Evolutionary conservation across 1,140 invertebrate genomes (phyloP).

Genomic region (Trypoxylus dichotomus): DNA sequence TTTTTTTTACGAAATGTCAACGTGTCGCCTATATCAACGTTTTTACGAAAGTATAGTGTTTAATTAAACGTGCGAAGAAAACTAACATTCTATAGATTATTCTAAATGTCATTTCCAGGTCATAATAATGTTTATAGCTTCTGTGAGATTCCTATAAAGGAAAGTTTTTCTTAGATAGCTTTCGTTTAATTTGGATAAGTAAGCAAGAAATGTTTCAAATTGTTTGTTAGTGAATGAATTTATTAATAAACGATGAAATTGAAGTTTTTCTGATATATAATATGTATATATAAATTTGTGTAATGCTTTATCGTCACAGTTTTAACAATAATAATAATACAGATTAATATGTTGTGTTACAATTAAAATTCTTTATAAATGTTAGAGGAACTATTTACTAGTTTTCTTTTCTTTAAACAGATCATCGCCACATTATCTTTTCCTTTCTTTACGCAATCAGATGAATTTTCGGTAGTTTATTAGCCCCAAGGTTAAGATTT

Average conservation of each 20-base stretch:
- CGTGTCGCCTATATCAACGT: neutral
- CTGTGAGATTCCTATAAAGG: neutral
- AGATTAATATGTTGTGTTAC: no score
- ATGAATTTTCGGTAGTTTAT: slow-evolving; percentile 31
- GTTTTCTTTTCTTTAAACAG: neutral
- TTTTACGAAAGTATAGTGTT: neutral
- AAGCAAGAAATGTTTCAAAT: neutral
- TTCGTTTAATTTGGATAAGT: neutral
- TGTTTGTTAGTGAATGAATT: neutral
- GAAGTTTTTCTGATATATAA: neutral
- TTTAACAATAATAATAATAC: no score
- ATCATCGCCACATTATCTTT: neutral
- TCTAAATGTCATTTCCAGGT: neutral
- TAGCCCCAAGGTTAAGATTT: slow-evolving; percentile 36
- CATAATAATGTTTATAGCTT: neutral
- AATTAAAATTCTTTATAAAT: no score
- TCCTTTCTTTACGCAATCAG: neutral
- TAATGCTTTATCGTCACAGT: no score
- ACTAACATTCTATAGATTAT: neutral
- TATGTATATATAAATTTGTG: neutral
- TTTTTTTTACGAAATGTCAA: slow-evolving; percentile 1
- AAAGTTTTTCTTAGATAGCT: slow-evolving; percentile 7
- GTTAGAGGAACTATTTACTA: no score
- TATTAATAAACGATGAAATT: neutral
- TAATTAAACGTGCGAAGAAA: neutral